Evolutionary conservation across 2,113 vertebrate genomes (phyloP).

Genomic region (Mohoua ochrocephala): DNA sequence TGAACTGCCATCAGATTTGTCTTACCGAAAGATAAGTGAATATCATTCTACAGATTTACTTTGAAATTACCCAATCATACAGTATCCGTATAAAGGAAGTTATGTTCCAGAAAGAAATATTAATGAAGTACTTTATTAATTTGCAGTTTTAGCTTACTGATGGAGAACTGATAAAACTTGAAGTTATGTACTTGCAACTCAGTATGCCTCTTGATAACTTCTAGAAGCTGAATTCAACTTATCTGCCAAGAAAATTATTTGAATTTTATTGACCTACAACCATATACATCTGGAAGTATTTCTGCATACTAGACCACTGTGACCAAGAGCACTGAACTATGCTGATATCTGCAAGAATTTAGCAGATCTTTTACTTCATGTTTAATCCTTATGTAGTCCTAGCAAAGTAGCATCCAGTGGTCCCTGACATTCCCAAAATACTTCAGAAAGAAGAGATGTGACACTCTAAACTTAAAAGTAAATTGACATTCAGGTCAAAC

Average conservation of each 20-base stretch:
- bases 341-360: neutral
- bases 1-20: neutral
- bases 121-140: neutral
- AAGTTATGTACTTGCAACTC: neutral
- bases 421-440: neutral
- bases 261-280: neutral
- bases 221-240: neutral
- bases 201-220: neutral
- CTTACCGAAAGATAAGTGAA: neutral
- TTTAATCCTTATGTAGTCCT: neutral
- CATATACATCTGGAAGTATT: neutral
- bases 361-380: neutral
- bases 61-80: neutral
- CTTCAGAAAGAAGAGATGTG: neutral
- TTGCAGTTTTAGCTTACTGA: neutral
- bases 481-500: neutral
- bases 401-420: neutral
- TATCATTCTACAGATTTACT: neutral
- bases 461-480: neutral
- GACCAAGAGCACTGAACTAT: neutral
- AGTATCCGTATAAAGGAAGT: neutral
- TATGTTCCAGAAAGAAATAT: neutral
- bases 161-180: neutral
- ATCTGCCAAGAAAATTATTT: neutral
- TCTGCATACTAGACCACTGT: neutral